These are phyloP conservation scores for Odontocerum albicorne DNA, from an alignment of 2,888 invertebrate species.

Conservation along the genomic window DNA sequence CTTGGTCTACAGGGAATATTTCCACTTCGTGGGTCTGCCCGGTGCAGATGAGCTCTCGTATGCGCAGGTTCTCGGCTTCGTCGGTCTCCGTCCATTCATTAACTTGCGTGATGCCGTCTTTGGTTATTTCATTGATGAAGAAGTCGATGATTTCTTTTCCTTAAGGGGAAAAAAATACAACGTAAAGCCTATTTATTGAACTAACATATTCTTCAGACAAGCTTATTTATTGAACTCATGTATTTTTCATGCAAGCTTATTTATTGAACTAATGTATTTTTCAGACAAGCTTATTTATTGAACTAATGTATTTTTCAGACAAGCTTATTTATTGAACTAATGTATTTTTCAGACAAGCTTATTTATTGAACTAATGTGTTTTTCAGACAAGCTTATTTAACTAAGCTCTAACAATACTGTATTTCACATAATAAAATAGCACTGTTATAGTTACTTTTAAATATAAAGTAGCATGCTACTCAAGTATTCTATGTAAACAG, in stretches of 20 bases:
- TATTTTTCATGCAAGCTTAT: background rate
- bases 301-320: too few relatives aligned
- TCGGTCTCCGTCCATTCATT: constrained; percentile 59
- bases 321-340: too few relatives aligned
- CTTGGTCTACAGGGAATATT: constrained; percentile 18
- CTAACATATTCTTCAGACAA: background rate
- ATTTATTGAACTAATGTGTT: too few relatives aligned
- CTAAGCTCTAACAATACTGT: too few relatives aligned
- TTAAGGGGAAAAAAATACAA: too few relatives aligned
- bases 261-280: background rate
- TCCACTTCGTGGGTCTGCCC: constrained; percentile 46
- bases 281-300: too few relatives aligned
- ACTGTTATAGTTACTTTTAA: too few relatives aligned
- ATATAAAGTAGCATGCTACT: too few relatives aligned
- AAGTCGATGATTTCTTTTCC: constrained; percentile 93
- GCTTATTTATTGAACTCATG: background rate
- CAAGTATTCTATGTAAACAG: too few relatives aligned
- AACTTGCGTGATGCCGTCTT: constrained; percentile 72
- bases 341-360: too few relatives aligned
- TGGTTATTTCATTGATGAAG: constrained; percentile 77
- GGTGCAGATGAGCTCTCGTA: constrained; percentile 46
- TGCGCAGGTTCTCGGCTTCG: constrained; percentile 42
- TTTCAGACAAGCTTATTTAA: too few relatives aligned
- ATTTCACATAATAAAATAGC: too few relatives aligned
- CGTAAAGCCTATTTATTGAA: background rate